These are phyloP conservation scores for Tribolium freemani DNA, from an alignment of 2,888 invertebrate genomes.

Conservation along the genomic window DNA sequence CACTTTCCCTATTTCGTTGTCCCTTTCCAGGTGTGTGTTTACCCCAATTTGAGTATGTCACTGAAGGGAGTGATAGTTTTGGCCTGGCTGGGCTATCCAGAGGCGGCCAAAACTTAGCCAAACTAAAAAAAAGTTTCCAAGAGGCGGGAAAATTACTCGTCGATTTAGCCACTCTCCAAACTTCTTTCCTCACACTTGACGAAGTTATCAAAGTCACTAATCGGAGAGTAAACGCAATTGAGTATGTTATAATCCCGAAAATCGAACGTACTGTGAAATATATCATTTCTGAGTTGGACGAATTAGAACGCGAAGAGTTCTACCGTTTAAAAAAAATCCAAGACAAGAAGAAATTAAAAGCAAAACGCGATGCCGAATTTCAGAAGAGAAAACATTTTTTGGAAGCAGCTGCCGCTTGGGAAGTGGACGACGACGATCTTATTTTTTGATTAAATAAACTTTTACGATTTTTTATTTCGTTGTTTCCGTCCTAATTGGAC, in stretches of 20 bases:
- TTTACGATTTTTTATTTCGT: background rate
- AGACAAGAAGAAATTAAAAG: conserved; percentile 89
- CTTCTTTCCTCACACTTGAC: conserved; percentile 97
- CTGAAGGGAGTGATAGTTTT: conserved; percentile 96
- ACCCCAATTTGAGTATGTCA: conserved; percentile 94
- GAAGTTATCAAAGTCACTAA: conserved; percentile 99
- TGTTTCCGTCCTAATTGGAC: conserved; percentile 3
- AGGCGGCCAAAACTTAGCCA: conserved; percentile 97
- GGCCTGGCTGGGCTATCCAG: conserved; percentile 96
- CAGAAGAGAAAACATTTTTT: background rate
- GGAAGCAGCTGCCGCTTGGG: background rate
- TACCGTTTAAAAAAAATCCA: conserved; percentile 95
- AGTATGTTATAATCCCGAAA: conserved; percentile 98
- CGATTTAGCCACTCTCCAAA: conserved; percentile 97
- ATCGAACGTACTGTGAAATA: conserved; percentile 96
- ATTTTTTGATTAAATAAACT: background rate
- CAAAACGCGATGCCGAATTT: conserved; percentile 78
- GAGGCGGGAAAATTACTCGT: conserved; percentile 95
- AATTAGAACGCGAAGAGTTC: conserved; percentile 98
- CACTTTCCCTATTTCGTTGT: background rate
- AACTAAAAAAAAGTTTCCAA: conserved; percentile 98
- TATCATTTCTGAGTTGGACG: conserved; percentile 98
- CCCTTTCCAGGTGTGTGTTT: conserved; percentile 83
- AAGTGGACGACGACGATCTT: background rate
- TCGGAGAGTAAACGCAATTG: conserved; percentile 98